These are phyloP conservation scores for Calyptommatus sinebrachiatus DNA, from an alignment of 2,113 vertebrate genomes.

Conservation along the genomic window DNA sequence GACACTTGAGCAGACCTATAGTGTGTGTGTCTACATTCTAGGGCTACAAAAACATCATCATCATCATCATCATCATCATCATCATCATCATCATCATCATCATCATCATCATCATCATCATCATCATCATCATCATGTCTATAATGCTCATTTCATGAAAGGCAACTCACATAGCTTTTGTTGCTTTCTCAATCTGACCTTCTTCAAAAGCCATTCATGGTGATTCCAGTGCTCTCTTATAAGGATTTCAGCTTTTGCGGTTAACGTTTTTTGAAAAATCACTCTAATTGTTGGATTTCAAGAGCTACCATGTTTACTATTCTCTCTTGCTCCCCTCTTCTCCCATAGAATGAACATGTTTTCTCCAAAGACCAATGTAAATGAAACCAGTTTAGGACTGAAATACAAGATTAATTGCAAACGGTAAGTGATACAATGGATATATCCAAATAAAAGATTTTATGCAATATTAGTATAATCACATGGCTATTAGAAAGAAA, in stretches of 20 bases:
- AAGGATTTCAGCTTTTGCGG: background rate
- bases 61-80: too few species aligned
- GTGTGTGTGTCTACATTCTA: too few species aligned
- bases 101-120: too few species aligned
- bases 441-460: background rate
- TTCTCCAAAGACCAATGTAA: slow-evolving; percentile 73
- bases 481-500: background rate
- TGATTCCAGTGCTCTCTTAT: background rate
- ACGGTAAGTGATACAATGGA: slow-evolving; percentile 58
- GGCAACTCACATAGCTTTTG: too few species aligned
- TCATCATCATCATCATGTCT: too few species aligned
- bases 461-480: background rate
- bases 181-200: too few species aligned
- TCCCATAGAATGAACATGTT: slow-evolving; percentile 76
- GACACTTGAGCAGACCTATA: too few species aligned
- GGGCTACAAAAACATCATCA: too few species aligned
- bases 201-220: too few species aligned
- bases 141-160: too few species aligned
- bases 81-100: too few species aligned
- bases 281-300: background rate
- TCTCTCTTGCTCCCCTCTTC: slow-evolving; percentile 21
- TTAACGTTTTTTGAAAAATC: background rate
- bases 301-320: background rate
- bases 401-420: slow-evolving; percentile 55
- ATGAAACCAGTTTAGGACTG: slow-evolving; percentile 52